A percentile compares a stretch with the other conserved stretches of the same genome.
Conservation (phyloP, 2,888 invertebrate species). For the Hydrotaea cyrtoneurina region DNA sequence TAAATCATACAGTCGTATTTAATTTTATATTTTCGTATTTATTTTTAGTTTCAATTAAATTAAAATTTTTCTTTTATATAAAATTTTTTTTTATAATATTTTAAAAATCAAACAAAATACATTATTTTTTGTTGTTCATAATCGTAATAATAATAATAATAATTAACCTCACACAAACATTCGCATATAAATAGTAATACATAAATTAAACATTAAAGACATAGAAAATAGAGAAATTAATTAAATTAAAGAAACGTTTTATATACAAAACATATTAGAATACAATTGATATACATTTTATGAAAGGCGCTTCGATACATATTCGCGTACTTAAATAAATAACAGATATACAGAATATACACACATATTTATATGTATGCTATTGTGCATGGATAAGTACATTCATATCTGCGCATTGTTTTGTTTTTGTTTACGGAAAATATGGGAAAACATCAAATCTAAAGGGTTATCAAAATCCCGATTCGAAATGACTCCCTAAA, state of each 20-base stretch:
- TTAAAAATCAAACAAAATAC: not conserved
- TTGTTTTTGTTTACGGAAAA: not conserved
- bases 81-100: not conserved
- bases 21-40: constrained; percentile 3
- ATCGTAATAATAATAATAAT: constrained; percentile 6
- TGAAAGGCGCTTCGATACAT: not conserved
- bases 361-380: not conserved
- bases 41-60: not conserved
- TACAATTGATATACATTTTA: constrained; percentile 7
- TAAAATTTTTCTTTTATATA: constrained; percentile 5
- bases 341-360: too few relatives aligned
- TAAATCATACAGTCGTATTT: not conserved
- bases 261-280: constrained; percentile 2
- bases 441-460: not conserved
- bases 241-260: not conserved
- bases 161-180: not conserved
- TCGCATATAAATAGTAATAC: constrained; percentile 1
- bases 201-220: not conserved
- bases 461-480: not conserved
- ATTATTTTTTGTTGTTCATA: not conserved
- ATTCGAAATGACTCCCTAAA: not conserved
- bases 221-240: not conserved
- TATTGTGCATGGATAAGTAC: not conserved
- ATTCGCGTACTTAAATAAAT: too few relatives aligned
- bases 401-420: too few relatives aligned